These are phyloP conservation scores for Eupithecia tripunctaria DNA, from an alignment of 2,888 invertebrate genomes.

Conservation along the genomic window DNA sequence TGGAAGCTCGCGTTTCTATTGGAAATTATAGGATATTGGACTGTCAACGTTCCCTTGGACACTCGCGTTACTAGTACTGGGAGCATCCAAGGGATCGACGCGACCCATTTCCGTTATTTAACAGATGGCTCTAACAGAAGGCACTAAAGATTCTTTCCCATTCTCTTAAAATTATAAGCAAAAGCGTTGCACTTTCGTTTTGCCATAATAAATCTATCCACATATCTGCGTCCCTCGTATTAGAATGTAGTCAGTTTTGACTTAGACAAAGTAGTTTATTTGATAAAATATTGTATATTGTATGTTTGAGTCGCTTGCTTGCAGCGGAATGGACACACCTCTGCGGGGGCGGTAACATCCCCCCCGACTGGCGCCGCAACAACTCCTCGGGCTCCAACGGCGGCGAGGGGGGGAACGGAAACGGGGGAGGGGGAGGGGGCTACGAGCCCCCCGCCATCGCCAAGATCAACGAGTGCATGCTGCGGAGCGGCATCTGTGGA, in stretches of 20 bases:
- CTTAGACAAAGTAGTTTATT: background rate
- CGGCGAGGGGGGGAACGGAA: conserved; percentile 44
- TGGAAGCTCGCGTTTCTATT: no score
- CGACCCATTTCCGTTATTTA: no score
- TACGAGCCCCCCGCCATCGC: conserved; percentile 66
- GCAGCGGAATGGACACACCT: conserved; percentile 86
- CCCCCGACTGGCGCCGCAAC: conserved; percentile 74
- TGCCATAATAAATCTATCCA: background rate
- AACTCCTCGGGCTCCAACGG: conserved; percentile 54
- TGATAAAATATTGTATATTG: background rate
- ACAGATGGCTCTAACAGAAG: no score
- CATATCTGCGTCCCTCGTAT: background rate
- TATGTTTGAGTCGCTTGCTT: background rate
- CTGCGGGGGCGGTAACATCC: conserved; percentile 77
- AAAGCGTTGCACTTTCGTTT: no score
- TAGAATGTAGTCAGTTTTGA: background rate
- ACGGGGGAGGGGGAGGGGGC: conserved; percentile 47
- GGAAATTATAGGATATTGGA: no score
- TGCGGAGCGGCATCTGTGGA: conserved; percentile 90
- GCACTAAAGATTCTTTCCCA: no score
- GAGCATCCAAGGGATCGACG: no score
- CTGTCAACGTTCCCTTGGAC: no score
- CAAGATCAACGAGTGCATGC: conserved; percentile 89
- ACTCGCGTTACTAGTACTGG: no score
- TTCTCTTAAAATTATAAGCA: no score